phyloP scores from a whole-genome alignment of 1,140 invertebrate species.

The Lepidurus couesii region DNA sequence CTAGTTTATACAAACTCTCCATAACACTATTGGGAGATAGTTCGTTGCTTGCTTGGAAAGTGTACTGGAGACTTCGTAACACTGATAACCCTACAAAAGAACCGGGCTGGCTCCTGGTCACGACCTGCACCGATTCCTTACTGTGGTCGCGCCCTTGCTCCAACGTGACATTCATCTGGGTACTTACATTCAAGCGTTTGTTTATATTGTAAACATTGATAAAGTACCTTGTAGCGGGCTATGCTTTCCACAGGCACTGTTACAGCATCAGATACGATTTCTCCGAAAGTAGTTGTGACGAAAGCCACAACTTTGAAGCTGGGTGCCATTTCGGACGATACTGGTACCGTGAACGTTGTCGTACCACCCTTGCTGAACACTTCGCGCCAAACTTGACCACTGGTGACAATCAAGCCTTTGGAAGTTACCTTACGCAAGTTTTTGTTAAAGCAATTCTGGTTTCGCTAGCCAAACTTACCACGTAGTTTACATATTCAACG shows the following conservation, averaged over 20 bases:
- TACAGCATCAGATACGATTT: conserved; percentile 52
- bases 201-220: background rate
- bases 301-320: conserved; percentile 54
- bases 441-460: conserved; percentile 36
- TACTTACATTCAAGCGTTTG: background rate
- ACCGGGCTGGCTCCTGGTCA: conserved; percentile 42
- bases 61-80: conserved; percentile 41
- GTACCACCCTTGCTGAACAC: conserved; percentile 38
- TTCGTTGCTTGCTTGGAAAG: conserved; percentile 47
- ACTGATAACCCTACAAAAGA: conserved; percentile 46
- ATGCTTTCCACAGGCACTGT: conserved; percentile 55
- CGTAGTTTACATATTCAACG: conserved; percentile 46
- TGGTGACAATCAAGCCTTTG: conserved; percentile 4
- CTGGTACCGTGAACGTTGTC: conserved; percentile 46
- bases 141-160: conserved; percentile 47
- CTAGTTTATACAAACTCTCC: conserved; percentile 43
- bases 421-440: conserved; percentile 35
- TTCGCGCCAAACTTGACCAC: conserved; percentile 7
- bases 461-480: conserved; percentile 42
- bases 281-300: conserved; percentile 44
- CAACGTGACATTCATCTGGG: conserved; percentile 41
- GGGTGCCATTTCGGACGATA: conserved; percentile 55
- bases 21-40: conserved; percentile 44
- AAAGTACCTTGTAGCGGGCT: conserved; percentile 46
- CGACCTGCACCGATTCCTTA: conserved; percentile 44